Conservation (phyloP, 2,888 invertebrate genomes). For the Drosophila subquinaria region DNA sequence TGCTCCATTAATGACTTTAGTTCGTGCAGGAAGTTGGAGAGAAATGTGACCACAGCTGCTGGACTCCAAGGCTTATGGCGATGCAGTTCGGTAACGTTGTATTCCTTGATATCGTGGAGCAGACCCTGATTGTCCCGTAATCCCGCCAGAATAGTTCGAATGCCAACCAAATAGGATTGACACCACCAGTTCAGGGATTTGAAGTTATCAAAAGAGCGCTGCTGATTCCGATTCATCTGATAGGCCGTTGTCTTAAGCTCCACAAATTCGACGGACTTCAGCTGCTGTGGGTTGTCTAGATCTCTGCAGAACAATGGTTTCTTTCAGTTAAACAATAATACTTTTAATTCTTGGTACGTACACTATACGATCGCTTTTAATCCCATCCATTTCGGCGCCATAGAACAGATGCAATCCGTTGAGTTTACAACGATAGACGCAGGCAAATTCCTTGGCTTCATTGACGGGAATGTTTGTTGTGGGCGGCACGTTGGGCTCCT, state of each 20-base stretch:
- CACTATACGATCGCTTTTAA: constrained; percentile 35
- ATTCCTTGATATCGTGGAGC: constrained; percentile 31
- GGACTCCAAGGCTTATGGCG: constrained; percentile 59
- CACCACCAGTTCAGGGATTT: constrained; percentile 68
- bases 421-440: constrained; percentile 38
- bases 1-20: constrained; percentile 42
- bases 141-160: constrained; percentile 50
- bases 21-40: constrained; percentile 49
- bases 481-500: constrained; percentile 35
- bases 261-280: constrained; percentile 47
- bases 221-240: constrained; percentile 16
- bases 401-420: constrained; percentile 48
- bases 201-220: constrained; percentile 28
- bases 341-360: neutral
- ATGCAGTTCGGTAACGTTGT: constrained; percentile 23
- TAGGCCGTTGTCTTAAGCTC: constrained; percentile 56
- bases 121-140: constrained; percentile 46
- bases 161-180: constrained; percentile 66
- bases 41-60: constrained; percentile 49
- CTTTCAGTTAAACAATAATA: neutral
- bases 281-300: constrained; percentile 29
- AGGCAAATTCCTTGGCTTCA: constrained; percentile 55
- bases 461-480: constrained; percentile 53
- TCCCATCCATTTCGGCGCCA: constrained; percentile 67
- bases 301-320: constrained; percentile 34